Percentiles rank a stretch among this genome's conserved stretches.
Conservation (phyloP, 2,797 vertebrate species). For the Pelobates cultripes region DNA sequence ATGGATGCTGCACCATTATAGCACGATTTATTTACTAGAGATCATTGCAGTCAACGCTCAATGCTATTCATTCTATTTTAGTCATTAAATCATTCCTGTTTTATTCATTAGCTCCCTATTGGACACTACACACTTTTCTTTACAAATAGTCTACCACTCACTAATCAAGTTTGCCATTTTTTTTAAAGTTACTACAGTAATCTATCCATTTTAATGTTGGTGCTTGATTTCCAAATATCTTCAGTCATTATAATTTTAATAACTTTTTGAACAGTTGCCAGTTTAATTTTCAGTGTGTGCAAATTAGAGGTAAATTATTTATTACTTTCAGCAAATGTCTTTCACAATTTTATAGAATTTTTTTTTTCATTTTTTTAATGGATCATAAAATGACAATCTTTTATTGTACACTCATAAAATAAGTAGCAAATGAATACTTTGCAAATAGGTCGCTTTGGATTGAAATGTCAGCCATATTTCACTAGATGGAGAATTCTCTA, state of each 20-base stretch:
- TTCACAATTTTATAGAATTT: slow-evolving; percentile 72
- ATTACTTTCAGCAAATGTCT: slow-evolving; percentile 72
- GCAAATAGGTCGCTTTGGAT: slow-evolving; percentile 65
- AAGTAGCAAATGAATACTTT: slow-evolving; percentile 70
- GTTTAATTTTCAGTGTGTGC: slow-evolving; percentile 71
- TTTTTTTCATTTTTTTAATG: slow-evolving; percentile 71
- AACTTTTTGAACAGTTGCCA: slow-evolving; percentile 73
- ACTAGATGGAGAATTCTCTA: slow-evolving; percentile 52
- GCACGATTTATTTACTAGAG: not conserved
- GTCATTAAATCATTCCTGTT: slow-evolving; percentile 7
- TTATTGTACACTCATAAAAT: slow-evolving; percentile 68
- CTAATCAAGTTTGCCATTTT: slow-evolving; percentile 46
- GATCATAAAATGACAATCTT: slow-evolving; percentile 70
- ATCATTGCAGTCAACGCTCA: not conserved
- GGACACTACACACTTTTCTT: slow-evolving; percentile 30
- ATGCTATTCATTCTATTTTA: not conserved
- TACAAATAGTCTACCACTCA: slow-evolving; percentile 48
- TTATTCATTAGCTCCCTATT: slow-evolving; percentile 24
- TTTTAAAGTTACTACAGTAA: slow-evolving; percentile 42
- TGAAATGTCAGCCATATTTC: slow-evolving; percentile 70
- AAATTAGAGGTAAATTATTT: slow-evolving; percentile 77
- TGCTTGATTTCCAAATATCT: slow-evolving; percentile 66
- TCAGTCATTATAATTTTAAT: slow-evolving; percentile 69
- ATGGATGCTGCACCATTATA: not conserved
- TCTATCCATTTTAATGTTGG: slow-evolving; percentile 60